Conservation (phyloP, 2,888 invertebrate species). For the Stomorhina lunata region DNA sequence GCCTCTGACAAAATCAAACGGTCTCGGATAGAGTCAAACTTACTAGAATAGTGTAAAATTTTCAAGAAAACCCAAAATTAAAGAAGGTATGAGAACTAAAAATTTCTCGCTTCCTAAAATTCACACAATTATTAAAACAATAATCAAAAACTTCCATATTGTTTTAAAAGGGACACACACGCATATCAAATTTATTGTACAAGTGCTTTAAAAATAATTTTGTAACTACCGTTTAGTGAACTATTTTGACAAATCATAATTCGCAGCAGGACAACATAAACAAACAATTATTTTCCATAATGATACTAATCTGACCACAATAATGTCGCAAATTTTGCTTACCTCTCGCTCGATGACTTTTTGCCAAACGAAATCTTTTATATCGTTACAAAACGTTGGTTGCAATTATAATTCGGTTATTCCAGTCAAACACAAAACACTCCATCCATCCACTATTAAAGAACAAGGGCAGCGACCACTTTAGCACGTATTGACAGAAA, state of each 20-base stretch:
- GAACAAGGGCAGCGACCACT: constrained; percentile 22
- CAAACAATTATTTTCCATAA: constrained; percentile 45
- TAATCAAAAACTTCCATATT: neutral
- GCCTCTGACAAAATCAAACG: too few relatives aligned
- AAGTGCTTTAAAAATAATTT: too few relatives aligned
- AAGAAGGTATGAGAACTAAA: constrained; percentile 30
- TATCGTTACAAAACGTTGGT: constrained; percentile 29
- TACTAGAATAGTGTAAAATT: too few relatives aligned
- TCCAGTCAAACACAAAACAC: neutral
- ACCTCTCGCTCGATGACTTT: constrained; percentile 36
- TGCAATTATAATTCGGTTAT: constrained; percentile 55
- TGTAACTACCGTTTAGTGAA: constrained; percentile 4
- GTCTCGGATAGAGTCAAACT: too few relatives aligned
- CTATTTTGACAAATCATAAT: constrained; percentile 43
- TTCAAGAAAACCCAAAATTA: too few relatives aligned
- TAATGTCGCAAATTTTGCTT: constrained; percentile 36
- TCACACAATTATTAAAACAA: neutral
- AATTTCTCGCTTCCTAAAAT: neutral
- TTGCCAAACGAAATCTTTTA: neutral
- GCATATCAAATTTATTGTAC: constrained; percentile 22
- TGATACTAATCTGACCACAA: constrained; percentile 56
- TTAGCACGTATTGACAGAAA: constrained; percentile 52
- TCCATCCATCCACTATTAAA: neutral
- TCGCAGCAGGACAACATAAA: constrained; percentile 45
- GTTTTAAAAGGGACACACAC: constrained; percentile 20